These are phyloP conservation scores for Sisyra terminalis DNA, from an alignment of 2,888 invertebrate species.

Conservation along the genomic window DNA sequence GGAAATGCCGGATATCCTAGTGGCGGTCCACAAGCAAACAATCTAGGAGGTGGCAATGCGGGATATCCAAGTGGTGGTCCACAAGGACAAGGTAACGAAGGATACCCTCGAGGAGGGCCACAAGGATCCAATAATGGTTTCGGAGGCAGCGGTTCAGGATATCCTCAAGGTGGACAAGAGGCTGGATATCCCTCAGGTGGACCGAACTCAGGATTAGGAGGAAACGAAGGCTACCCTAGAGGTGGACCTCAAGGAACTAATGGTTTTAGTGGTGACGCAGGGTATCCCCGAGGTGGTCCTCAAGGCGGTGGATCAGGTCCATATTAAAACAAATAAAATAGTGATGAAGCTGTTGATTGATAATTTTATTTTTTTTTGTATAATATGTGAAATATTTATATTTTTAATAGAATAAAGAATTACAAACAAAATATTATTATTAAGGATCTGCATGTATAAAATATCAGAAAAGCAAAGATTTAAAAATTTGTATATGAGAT, in stretches of 20 bases:
- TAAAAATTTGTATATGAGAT: conserved; percentile 1
- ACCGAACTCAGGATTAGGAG: conserved; percentile 8
- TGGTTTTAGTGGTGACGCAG: conserved; percentile 10
- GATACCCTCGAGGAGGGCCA: conserved; percentile 9
- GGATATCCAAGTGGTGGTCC: conserved; percentile 22
- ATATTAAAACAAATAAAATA: neutral
- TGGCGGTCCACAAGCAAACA: conserved; percentile 16
- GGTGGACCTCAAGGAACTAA: conserved; percentile 13
- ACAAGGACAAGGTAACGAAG: conserved; percentile 11
- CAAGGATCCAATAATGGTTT: conserved; percentile 8
- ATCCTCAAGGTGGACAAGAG: conserved; percentile 3
- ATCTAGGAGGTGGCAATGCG: conserved; percentile 15
- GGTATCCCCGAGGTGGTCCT: conserved; percentile 10
- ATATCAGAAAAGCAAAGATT: neutral
- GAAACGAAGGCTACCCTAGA: conserved; percentile 12
- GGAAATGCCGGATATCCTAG: conserved; percentile 13
- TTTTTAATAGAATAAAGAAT: too few species aligned
- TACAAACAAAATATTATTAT: too few species aligned
- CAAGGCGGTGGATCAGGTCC: conserved; percentile 6
- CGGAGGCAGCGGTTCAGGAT: conserved; percentile 15
- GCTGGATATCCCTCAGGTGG: conserved; percentile 5
- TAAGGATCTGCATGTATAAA: too few species aligned
- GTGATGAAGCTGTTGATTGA: neutral
- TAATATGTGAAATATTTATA: too few species aligned
- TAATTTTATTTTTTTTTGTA: too few species aligned